Conservation (phyloP, 1,140 invertebrate genomes). For the Hyles vespertilio region DNA sequence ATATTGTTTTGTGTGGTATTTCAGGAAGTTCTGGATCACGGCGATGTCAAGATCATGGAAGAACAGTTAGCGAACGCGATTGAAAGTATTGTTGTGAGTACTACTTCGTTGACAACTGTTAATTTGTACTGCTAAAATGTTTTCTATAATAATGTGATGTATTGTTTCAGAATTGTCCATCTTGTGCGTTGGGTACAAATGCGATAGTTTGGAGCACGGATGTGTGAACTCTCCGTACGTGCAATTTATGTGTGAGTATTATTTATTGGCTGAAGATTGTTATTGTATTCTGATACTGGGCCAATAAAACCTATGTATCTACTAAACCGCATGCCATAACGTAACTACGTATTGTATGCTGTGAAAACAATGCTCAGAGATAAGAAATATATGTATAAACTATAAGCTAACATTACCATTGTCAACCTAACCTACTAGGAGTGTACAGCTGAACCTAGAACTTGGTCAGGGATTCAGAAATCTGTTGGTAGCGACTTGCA, state of each 20-base stretch:
- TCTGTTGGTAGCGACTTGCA: too few species aligned
- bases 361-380: too few species aligned
- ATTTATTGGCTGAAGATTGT: too few species aligned
- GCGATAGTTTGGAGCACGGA: slow-evolving; percentile 74
- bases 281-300: too few species aligned
- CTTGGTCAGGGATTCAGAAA: too few species aligned
- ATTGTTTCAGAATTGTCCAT: slow-evolving; percentile 69
- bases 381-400: too few species aligned
- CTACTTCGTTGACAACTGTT: not conserved
- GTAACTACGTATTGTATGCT: too few species aligned
- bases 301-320: too few species aligned
- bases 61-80: slow-evolving; percentile 69
- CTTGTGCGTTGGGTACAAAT: slow-evolving; percentile 72
- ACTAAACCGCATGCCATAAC: too few species aligned
- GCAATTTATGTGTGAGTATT: slow-evolving; percentile 43
- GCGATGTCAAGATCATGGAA: slow-evolving; percentile 71
- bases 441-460: too few species aligned
- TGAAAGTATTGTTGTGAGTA: slow-evolving; percentile 71
- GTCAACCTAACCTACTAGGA: too few species aligned
- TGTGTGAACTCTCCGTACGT: slow-evolving; percentile 43
- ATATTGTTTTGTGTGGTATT: slow-evolving; percentile 9
- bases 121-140: not conserved
- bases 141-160: slow-evolving; percentile 11
- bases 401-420: too few species aligned
- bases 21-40: slow-evolving; percentile 68